Conservation (phyloP, 2,888 invertebrate species). For the Microplitis manilae region DNA sequence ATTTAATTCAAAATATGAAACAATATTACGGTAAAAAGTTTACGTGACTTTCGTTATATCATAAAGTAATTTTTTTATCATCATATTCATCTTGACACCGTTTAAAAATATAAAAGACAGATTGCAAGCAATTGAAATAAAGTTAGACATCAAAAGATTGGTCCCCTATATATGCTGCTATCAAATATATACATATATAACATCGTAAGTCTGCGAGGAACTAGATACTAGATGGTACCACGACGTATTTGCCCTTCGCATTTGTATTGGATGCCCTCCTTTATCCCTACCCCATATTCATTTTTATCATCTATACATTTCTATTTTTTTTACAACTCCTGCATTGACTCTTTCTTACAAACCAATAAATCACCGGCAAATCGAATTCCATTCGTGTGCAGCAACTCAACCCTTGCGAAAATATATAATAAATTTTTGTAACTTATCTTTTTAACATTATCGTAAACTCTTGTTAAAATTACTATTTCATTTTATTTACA, state of each 20-base stretch:
- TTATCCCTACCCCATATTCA: slow-evolving; percentile 36
- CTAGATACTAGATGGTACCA: slow-evolving; percentile 53
- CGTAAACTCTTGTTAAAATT: slow-evolving; percentile 11
- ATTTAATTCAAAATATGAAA: neutral
- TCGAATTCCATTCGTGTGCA: slow-evolving; percentile 30
- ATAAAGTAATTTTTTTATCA: neutral
- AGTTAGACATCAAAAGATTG: slow-evolving; percentile 7
- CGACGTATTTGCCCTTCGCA: slow-evolving; percentile 43
- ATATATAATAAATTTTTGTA: neutral
- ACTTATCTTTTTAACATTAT: neutral
- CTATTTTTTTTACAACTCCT: slow-evolving; percentile 43
- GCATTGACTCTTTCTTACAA: slow-evolving; percentile 46
- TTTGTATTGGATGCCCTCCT: slow-evolving; percentile 36
- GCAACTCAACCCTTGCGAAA: neutral
- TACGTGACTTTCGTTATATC: neutral
- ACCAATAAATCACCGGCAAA: slow-evolving; percentile 52
- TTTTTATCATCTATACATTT: slow-evolving; percentile 27
- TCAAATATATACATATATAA: neutral
- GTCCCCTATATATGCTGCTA: neutral
- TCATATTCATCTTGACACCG: neutral
- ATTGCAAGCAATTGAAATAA: neutral
- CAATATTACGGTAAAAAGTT: neutral
- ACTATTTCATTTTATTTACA: neutral
- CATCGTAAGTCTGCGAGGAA: slow-evolving; percentile 36
- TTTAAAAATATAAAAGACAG: neutral